These are phyloP conservation scores for Mustela erminea DNA, from an alignment of 2,797 vertebrate species.

Conservation along the genomic window DNA sequence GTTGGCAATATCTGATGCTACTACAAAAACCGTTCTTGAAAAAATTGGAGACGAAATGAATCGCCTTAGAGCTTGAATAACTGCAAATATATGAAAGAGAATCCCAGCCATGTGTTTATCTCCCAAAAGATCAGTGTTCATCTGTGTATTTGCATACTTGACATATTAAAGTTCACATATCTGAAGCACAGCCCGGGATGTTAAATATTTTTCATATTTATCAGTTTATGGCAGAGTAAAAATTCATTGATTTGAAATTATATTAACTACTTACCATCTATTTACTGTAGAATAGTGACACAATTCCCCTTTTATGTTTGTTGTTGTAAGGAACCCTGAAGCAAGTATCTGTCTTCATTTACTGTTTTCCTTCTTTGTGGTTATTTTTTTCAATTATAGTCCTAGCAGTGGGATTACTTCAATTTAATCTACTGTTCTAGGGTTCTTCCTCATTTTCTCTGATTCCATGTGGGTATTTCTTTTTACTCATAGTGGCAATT, in stretches of 20 bases:
- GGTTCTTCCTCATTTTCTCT: neutral
- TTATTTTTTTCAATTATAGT: neutral
- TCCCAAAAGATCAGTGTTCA: conserved; percentile 30
- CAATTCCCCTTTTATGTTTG: conserved; percentile 20
- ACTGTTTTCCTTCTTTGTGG: neutral
- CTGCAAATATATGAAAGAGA: neutral
- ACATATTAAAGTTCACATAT: neutral
- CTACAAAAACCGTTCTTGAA: neutral
- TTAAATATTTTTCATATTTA: conserved; percentile 13
- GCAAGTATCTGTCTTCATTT: neutral
- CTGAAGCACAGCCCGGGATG: neutral
- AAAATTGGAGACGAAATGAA: neutral
- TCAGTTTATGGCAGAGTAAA: neutral
- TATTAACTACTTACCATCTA: neutral
- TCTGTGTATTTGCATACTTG: neutral
- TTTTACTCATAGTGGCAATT: neutral
- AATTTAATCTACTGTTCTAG: neutral
- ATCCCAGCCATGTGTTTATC: neutral
- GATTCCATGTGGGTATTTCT: neutral
- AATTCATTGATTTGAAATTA: neutral
- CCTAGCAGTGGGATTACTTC: neutral
- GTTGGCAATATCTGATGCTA: neutral
- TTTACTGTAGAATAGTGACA: neutral
- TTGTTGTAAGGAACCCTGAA: neutral
- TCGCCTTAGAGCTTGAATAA: neutral